These are phyloP conservation scores for Gandaritis pyraliata DNA, from an alignment of 2,888 invertebrate genomes.

Conservation along the genomic window DNA sequence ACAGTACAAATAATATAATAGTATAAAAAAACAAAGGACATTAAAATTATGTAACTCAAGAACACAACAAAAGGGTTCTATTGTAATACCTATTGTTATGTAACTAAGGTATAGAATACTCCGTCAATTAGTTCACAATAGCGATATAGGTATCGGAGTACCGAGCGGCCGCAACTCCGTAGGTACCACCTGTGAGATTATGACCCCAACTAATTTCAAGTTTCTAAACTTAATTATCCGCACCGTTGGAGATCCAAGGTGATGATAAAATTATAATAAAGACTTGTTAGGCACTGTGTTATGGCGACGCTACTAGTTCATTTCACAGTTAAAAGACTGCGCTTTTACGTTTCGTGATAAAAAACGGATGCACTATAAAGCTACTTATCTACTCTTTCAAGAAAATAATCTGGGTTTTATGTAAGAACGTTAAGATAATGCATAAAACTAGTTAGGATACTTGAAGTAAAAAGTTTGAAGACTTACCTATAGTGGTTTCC, in stretches of 20 bases:
- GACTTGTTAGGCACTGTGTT: constrained; percentile 47
- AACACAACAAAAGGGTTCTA: no score
- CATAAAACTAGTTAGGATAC: background rate
- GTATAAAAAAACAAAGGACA: no score
- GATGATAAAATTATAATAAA: constrained; percentile 70
- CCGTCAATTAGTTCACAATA: constrained; percentile 51
- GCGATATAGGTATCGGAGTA: constrained; percentile 38
- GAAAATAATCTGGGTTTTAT: background rate
- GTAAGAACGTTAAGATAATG: no score
- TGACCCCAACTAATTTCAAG: constrained; percentile 76
- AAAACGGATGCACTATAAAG: constrained; percentile 10
- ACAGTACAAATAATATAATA: no score
- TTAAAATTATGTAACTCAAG: no score
- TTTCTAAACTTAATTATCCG: constrained; percentile 78
- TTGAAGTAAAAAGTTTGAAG: no score
- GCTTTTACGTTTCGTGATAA: constrained; percentile 28
- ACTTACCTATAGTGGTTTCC: constrained; percentile 18
- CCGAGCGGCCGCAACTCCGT: constrained; percentile 43
- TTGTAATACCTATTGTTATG: no score
- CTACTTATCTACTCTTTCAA: background rate
- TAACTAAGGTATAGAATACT: constrained; percentile 30
- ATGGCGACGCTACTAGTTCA: constrained; percentile 34
- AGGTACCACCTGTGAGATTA: constrained; percentile 67
- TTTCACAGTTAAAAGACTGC: constrained; percentile 37
- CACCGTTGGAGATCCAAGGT: constrained; percentile 71